Evolutionary conservation across 1,140 invertebrate genomes (phyloP).

Genomic region (Paraescarpia echinospica): DNA sequence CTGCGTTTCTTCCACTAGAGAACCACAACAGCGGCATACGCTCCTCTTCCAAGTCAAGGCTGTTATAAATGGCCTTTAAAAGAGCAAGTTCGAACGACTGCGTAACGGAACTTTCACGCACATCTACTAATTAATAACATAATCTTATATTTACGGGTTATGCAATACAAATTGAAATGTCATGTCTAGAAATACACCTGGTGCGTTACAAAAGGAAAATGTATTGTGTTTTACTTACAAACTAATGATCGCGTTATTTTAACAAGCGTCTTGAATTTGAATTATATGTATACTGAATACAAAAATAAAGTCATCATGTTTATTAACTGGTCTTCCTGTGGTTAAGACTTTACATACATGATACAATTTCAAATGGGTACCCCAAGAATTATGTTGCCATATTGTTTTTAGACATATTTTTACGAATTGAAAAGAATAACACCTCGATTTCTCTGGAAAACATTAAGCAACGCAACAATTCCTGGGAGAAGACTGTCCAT

Average conservation of each 20-base stretch:
- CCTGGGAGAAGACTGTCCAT: too few species aligned
- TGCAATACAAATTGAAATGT: background rate
- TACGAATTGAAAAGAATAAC: too few species aligned
- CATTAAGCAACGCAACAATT: too few species aligned
- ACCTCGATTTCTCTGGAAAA: too few species aligned
- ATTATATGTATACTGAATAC: background rate
- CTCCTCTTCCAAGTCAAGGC: background rate
- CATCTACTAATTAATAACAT: background rate
- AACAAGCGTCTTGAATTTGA: background rate
- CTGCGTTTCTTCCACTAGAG: background rate
- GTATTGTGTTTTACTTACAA: background rate
- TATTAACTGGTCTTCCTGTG: background rate
- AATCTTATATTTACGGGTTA: background rate
- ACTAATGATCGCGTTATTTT: background rate
- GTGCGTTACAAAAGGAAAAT: background rate
- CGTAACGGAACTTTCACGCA: background rate
- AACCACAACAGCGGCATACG: background rate
- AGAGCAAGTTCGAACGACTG: background rate
- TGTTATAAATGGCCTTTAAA: background rate
- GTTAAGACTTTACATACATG: background rate
- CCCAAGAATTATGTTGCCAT: background rate
- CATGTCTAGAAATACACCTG: background rate
- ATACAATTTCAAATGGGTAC: background rate
- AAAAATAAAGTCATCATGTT: background rate
- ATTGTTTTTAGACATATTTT: background rate